Evolutionary conservation across 2,888 invertebrate species (phyloP), one percentile per base, ranked within the genome.

Genomic region (Rotaria magnacalcarata): DNA sequence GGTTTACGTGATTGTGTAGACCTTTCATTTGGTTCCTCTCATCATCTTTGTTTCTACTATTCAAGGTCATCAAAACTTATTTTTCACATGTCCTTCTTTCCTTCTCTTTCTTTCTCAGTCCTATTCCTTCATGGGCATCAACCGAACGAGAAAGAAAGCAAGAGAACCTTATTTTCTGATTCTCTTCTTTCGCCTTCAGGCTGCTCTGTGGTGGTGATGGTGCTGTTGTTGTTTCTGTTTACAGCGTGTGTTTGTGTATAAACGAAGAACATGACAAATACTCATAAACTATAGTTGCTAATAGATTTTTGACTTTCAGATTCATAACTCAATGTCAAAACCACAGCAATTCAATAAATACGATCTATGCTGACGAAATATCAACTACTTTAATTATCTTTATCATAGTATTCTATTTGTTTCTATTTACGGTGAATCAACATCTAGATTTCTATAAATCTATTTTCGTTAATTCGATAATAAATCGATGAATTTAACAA

Each of bases 41-140:
- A 14, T 34, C 67, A 67, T 67, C 67, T 34, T 67, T 67, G 34
- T 67, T 67, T 67, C 67, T 41, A 67, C 34, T 34, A 67, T 67
- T 67, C 67, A 67, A 67, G 67, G 67, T 67, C 67, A 67, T 67
- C 19, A 67, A 67, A 67, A 6, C 67, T 67, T 67, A 67, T 67
- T 67, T 67, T 54, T 67, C 34, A 67, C 19, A 67, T 67, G 67
- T 34, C 34, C 67, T 67, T 67, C 67, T 67, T 67, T 67, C 16
- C 14, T 67, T 41, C 67, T 67, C 34, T 34, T 67, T 67, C 67
- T 67, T 67, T 67, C 67, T 27, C 34, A 67, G 34, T 34, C 67
- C 34, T 34, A 67, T 67, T 67, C 67, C 34, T 67, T 67, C 67
- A 67, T 67, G 67, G 27, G 67, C 67, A 67, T 67, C 67, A 19